These are phyloP conservation scores for Urocitellus parryii DNA, from an alignment of 2,113 vertebrate species.

Conservation along the genomic window DNA sequence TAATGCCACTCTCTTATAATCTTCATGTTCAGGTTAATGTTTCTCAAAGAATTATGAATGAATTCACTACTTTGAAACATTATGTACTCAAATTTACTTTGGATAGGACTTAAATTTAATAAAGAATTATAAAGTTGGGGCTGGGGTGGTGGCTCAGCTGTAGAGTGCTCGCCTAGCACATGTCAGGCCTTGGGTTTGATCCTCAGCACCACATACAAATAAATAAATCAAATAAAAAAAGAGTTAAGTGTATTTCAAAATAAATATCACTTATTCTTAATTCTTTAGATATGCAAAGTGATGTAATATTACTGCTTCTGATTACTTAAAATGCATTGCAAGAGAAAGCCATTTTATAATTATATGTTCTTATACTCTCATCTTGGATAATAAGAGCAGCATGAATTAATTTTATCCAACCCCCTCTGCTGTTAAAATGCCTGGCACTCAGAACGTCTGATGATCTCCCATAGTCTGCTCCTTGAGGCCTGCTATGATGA, in stretches of 20 bases:
- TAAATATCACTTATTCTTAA: neutral
- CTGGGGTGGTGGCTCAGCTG: too few species aligned
- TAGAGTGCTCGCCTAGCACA: too few species aligned
- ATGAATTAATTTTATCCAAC: neutral
- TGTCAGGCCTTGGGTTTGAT: too few species aligned
- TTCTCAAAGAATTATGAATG: slow-evolving; percentile 10
- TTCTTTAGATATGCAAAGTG: slow-evolving; percentile 3
- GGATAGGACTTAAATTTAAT: neutral
- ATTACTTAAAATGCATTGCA: neutral
- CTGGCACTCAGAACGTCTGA: neutral
- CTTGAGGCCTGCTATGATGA: neutral
- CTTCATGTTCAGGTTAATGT: neutral
- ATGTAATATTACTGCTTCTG: neutral
- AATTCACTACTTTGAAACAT: slow-evolving; percentile 9
- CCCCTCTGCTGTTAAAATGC: neutral
- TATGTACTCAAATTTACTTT: slow-evolving; percentile 26
- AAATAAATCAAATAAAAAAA: neutral
- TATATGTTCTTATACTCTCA: neutral
- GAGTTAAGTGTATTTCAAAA: neutral
- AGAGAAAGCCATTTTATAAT: neutral
- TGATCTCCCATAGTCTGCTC: neutral
- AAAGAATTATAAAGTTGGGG: neutral
- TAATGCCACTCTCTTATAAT: neutral
- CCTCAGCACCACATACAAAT: too few species aligned
- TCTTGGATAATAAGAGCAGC: neutral